Conservation (phyloP, 2,113 vertebrate genomes). For the Craseonycteris thonglongyai region DNA sequence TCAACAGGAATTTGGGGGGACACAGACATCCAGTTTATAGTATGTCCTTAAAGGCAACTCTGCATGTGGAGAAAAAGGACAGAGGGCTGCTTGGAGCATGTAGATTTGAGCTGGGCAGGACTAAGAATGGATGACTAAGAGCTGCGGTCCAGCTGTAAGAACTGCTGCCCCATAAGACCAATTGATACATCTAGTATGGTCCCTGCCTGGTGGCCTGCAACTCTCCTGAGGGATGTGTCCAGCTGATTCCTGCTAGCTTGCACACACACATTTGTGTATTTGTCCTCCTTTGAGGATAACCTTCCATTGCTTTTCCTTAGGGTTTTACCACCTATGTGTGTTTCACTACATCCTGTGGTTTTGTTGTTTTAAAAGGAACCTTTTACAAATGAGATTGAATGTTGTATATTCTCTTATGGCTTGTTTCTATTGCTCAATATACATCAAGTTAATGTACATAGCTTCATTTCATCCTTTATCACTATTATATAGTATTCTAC, state of each 20-base stretch:
- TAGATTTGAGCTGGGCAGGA: not conserved
- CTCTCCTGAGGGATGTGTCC: not conserved
- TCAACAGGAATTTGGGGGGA: not conserved
- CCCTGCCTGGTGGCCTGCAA: not conserved
- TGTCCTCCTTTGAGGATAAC: not conserved
- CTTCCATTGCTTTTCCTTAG: not conserved
- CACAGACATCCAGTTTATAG: not conserved
- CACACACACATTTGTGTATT: not conserved
- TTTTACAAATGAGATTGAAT: not conserved
- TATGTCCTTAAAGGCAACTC: not conserved
- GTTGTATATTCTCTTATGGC: not conserved
- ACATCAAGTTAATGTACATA: not conserved
- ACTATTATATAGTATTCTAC: not conserved
- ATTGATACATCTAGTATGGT: not conserved
- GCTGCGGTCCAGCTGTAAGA: not conserved
- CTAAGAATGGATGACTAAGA: not conserved
- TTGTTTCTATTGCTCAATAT: not conserved
- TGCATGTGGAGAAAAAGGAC: fast-evolving
- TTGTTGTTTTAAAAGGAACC: not conserved
- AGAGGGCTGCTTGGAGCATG: not conserved
- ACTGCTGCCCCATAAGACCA: too few relatives aligned
- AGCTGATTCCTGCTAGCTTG: not conserved
- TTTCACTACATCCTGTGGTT: not conserved
- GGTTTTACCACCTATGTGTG: not conserved
- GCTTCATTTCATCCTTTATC: not conserved